phyloP scores from a whole-genome alignment of 1,140 invertebrate species.

The Apis laboriosa region DNA sequence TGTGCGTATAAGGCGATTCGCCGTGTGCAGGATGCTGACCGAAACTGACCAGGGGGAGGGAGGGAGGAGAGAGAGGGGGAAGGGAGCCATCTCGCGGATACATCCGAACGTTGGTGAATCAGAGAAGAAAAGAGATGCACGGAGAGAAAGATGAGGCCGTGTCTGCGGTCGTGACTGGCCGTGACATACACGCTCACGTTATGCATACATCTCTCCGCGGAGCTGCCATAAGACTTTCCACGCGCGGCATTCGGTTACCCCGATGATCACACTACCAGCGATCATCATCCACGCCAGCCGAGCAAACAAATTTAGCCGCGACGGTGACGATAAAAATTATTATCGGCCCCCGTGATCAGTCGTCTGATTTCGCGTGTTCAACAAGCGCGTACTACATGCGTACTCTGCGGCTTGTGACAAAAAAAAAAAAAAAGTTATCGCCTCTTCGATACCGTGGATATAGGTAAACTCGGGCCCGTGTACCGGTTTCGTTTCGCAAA shows the following conservation, averaged over 20 bases:
- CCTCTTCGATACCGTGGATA: neutral
- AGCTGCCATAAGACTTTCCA: constrained; percentile 45
- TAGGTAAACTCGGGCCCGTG: too few species aligned
- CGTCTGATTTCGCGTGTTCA: constrained; percentile 2
- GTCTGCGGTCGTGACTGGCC: constrained; percentile 65
- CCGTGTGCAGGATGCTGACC: constrained; percentile 20
- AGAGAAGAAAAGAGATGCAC: neutral
- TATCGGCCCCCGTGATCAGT: constrained; percentile 36
- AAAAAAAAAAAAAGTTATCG: constrained; percentile 32
- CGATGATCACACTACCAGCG: constrained; percentile 56
- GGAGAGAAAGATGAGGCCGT: constrained; percentile 61
- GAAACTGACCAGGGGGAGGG: neutral
- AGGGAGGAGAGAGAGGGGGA: constrained; percentile 19
- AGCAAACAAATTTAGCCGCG: constrained; percentile 31
- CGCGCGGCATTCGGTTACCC: constrained; percentile 58
- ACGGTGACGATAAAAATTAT: constrained; percentile 48
- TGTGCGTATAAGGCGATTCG: constrained; percentile 21
- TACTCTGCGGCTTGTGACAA: constrained; percentile 8
- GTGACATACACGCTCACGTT: constrained; percentile 69
- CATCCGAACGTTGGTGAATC: constrained; percentile 6
- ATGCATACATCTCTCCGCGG: constrained; percentile 59
- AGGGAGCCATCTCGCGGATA: constrained; percentile 27
- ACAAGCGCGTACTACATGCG: neutral
- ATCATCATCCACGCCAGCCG: constrained; percentile 43
- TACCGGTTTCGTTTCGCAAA: neutral